Evolutionary conservation across 2,888 invertebrate species (phyloP), one percentile per base, ranked within the genome.

Genomic region (Colletes collaris): DNA sequence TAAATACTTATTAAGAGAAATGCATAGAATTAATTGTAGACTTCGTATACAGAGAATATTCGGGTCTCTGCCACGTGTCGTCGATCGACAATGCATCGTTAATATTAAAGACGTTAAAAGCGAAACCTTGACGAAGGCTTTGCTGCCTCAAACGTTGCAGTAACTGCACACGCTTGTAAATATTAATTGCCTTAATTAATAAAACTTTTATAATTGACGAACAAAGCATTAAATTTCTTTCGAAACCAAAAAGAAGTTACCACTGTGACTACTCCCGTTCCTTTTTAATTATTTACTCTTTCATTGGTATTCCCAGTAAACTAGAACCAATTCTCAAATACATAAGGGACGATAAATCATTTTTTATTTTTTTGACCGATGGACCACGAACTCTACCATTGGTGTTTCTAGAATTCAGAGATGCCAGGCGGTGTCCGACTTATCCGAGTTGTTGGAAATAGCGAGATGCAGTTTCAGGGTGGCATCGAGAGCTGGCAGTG

Each of bases 1-100:
- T 99, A 7, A 97, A 97, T 93, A 94, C 96, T 73, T 95, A 95
- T 91, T 95, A 90, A 93, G 35, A 27, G 46, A 64, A 76, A 56
- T 53, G 40, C 55, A 58, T 11, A 59, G 19, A 4, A 64, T 19
- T 35, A 16, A n/a, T 50, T 55, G 4, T 8, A 16, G 60, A 11
- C 8, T n/a, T 53, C 16, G 11, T 60, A 40, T 27, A 49, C 11
- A 49, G 6, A 4, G 49, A 35, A 10, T 68, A 44, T 56, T 64
- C 59, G 11, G 7, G 50, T 27, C 13, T 8, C 13, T 7, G 13
- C 10, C 3, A 58, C 19, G 10, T 50, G 5, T 53, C 65, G 40
- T 27, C 40, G 27, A 11, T 49, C 35, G 27, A 40, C 50, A 27
- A 27, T 52, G 10, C 19, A n/a, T 44, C 10, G 49, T 60, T 35